Evolutionary conservation across 2,797 vertebrate species (phyloP), one percentile per base, ranked within the genome.

Genomic region (Oreonectes daqikongensis): DNA sequence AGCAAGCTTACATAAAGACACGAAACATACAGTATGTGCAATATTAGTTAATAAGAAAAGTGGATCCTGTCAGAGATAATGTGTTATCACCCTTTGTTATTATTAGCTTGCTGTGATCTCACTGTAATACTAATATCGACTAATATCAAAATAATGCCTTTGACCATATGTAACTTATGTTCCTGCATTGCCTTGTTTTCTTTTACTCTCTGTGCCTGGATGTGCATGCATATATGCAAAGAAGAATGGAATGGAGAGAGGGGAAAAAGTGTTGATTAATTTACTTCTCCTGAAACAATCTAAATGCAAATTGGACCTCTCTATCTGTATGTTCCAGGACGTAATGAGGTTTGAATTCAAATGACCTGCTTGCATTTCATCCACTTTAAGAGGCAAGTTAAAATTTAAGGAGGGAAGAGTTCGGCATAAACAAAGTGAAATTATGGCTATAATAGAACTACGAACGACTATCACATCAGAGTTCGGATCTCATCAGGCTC

Each of bases 251-350:
- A 78, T 50, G 75, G 84, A 86, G 79, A 79, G 83, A 79, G 83
- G 84, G 77, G 68, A 78, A 79, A 84, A 85, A 83, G 84, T 87
- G 88, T 89, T 91, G 89, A 91, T 93, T 92, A 90, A 92, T 92
- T 93, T 92, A 93, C 86, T 90, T 88, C 80, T 90, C 85, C 88
- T 91, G 90, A 92, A 92, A 92, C 92, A 93, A 92, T 93, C 91
- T 93, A 93, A 92, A 93, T 93, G 92, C 92, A 93, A 93, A 93
- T 93, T 91, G 89, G 84, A 90, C 87, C 88, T 89, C 90, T 92
- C 90, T 92, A 92, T 92, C 92, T 91, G 87, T 91, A 90, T 88
- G 88, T 91, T 84, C 86, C 88, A 91, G 89, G 88, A 87, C 85
- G 87, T 92, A 92, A 92, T 93, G 90, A 92, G 89, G 77, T 84